Evolutionary conservation across 2,888 invertebrate genomes (phyloP).

Genomic region (Limnephilus auricula): DNA sequence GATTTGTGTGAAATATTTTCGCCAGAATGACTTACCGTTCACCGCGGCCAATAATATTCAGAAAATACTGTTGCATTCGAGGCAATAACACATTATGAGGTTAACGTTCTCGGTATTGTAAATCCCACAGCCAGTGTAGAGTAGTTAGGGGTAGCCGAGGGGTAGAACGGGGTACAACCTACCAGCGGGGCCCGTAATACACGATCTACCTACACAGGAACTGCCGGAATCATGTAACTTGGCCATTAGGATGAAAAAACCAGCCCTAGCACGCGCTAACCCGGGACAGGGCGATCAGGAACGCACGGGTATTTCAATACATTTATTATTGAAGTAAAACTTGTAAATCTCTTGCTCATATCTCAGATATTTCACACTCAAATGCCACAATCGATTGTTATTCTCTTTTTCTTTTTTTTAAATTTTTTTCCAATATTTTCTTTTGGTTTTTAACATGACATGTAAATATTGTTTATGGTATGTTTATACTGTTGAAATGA

Average conservation of each 20-base stretch:
- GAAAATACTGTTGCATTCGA: background rate
- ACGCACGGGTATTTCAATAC: background rate
- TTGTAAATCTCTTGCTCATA: too few relatives aligned
- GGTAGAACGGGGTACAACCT: background rate
- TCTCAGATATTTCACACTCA: too few relatives aligned
- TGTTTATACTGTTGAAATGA: too few relatives aligned
- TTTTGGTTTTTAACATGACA: too few relatives aligned
- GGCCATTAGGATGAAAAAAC: constrained; percentile 52
- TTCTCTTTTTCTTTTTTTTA: too few relatives aligned
- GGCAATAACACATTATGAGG: constrained; percentile 19
- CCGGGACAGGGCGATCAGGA: constrained; percentile 3
- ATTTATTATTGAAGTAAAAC: too few relatives aligned
- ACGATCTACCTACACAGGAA: constrained; percentile 5
- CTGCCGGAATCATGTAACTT: constrained; percentile 55
- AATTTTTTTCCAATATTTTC: too few relatives aligned
- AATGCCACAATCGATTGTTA: too few relatives aligned
- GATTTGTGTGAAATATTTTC: background rate
- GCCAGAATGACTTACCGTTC: background rate
- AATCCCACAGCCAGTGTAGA: background rate
- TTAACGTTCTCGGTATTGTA: constrained; percentile 12
- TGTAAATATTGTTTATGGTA: too few relatives aligned
- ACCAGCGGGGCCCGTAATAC: background rate
- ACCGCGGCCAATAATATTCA: background rate
- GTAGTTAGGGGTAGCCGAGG: background rate
- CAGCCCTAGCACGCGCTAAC: constrained; percentile 46